Evolutionary conservation across 2,888 invertebrate genomes (phyloP).

Genomic region (Polydrusus pterygomalis): DNA sequence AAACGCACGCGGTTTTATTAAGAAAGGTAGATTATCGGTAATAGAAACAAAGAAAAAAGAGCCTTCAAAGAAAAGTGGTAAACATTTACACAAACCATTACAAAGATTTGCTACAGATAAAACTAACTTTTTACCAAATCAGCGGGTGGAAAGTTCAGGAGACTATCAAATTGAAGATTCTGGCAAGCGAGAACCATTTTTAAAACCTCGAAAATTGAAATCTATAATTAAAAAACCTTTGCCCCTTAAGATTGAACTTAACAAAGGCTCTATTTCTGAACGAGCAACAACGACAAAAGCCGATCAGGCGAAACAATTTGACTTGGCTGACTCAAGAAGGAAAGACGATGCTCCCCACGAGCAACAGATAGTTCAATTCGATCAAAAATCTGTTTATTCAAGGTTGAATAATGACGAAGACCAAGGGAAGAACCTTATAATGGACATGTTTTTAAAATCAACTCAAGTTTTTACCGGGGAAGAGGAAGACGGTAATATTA

Average conservation of each 20-base stretch:
- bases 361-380: slow-evolving; percentile 15
- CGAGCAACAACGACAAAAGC: not conserved
- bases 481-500: slow-evolving; percentile 24
- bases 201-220: slow-evolving; percentile 18
- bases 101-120: slow-evolving; percentile 25
- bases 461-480: slow-evolving; percentile 58
- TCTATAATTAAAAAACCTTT: slow-evolving; percentile 58
- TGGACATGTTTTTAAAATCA: slow-evolving; percentile 70
- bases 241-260: slow-evolving; percentile 50
- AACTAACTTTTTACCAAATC: slow-evolving; percentile 29
- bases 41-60: not conserved
- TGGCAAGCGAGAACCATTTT: slow-evolving; percentile 4
- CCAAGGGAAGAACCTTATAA: slow-evolving; percentile 67
- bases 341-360: not conserved
- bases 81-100: not conserved
- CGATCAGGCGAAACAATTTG: not conserved
- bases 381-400: slow-evolving; percentile 51
- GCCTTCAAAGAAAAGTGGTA: not conserved
- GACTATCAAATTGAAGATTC: slow-evolving; percentile 47
- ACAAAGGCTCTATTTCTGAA: not conserved
- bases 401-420: slow-evolving; percentile 62
- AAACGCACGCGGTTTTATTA: not conserved
- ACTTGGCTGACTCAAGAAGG: too few species aligned
- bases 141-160: slow-evolving; percentile 20
- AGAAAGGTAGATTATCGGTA: slow-evolving; percentile 23